Conservation (phyloP, 2,888 invertebrate species). For the Abrostola tripartita region DNA sequence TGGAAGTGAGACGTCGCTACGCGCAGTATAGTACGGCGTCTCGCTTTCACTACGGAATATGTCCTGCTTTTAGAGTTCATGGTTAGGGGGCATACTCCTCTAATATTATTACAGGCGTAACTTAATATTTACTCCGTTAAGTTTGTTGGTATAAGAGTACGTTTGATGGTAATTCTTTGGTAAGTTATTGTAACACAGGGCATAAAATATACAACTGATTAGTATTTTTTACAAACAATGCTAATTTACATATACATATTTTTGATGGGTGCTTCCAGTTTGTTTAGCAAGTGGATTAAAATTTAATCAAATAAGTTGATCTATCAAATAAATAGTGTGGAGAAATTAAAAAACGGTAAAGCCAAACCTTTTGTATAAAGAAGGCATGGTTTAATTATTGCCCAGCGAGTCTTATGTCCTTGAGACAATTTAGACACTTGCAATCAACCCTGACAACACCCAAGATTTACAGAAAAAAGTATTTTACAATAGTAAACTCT, state of each 20-base stretch:
- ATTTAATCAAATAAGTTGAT: too few species aligned
- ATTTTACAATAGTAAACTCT: slow-evolving; percentile 33
- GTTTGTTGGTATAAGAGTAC: neutral
- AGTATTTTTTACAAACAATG: too few species aligned
- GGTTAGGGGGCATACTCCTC: neutral
- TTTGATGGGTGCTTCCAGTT: neutral
- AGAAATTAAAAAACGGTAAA: slow-evolving; percentile 3
- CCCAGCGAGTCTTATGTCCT: slow-evolving; percentile 16
- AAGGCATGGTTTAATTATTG: slow-evolving; percentile 6
- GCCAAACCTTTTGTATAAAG: neutral
- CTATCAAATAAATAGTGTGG: too few species aligned
- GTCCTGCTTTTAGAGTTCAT: too few species aligned
- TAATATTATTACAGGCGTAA: neutral
- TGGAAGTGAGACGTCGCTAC: too few species aligned
- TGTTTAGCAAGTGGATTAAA: neutral
- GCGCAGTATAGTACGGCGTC: too few species aligned
- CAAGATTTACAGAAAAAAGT: slow-evolving; percentile 19
- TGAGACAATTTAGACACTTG: slow-evolving; percentile 21
- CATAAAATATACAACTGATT: too few species aligned
- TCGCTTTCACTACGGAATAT: too few species aligned
- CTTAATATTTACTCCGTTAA: neutral
- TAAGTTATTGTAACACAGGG: neutral
- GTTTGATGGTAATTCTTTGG: slow-evolving; percentile 3
- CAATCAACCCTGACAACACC: slow-evolving; percentile 29
- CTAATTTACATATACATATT: neutral